Evolutionary conservation across 2,113 vertebrate species (phyloP).

Genomic region (Rhizomys pruinosus): DNA sequence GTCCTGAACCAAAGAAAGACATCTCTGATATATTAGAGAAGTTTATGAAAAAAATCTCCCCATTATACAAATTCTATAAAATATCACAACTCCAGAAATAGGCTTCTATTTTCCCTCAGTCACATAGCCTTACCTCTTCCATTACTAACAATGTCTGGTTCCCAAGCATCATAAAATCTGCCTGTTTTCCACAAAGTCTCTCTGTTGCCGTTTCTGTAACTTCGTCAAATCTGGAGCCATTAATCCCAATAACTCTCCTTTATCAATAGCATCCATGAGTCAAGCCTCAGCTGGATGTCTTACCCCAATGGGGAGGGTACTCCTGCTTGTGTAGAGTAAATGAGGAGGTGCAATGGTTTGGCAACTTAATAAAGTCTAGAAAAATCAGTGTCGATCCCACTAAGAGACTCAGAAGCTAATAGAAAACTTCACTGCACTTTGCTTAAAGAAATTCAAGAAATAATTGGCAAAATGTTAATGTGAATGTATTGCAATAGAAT

Average conservation of each 20-base stretch:
- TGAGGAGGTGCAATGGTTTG: not conserved
- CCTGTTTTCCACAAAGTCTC: constrained; percentile 44
- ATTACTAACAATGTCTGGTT: constrained; percentile 20
- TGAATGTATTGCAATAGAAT: not conserved
- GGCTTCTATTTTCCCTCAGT: constrained; percentile 53
- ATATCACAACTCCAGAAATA: constrained; percentile 48
- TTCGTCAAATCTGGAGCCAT: constrained; percentile 29
- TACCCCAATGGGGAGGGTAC: not conserved
- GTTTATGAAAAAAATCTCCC: constrained; percentile 42
- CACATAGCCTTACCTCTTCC: constrained; percentile 15
- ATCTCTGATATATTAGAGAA: not conserved
- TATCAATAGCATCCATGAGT: not conserved
- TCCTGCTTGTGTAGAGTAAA: not conserved
- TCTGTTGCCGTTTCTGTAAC: constrained; percentile 57
- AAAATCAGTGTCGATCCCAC: constrained; percentile 13
- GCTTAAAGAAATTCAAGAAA: constrained; percentile 33
- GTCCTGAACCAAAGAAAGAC: constrained; percentile 18
- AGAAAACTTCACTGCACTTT: not conserved
- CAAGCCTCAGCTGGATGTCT: not conserved
- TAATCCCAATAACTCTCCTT: constrained; percentile 6
- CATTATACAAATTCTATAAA: constrained; percentile 50
- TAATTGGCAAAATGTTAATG: not conserved
- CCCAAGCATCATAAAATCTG: constrained; percentile 53
- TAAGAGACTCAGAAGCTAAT: not conserved
- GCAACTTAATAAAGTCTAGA: not conserved